A percentile compares a stretch with the other conserved stretches of the same genome.
Evolutionary conservation across 2,113 vertebrate genomes (phyloP).

Genomic region (Craseonycteris thonglongyai): DNA sequence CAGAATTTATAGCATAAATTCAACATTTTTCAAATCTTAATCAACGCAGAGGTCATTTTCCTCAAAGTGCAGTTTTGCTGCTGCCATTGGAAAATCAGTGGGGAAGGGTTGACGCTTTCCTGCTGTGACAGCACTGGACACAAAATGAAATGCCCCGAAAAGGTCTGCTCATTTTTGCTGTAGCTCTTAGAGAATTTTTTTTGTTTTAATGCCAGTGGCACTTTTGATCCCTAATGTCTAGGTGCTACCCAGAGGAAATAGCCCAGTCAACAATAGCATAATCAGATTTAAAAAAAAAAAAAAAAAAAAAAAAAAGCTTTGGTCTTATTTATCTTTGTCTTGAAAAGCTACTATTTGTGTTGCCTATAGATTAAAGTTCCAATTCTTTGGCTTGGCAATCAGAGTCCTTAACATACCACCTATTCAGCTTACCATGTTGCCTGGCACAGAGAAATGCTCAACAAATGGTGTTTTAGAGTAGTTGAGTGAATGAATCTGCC

Average conservation of each 20-base stretch:
- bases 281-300: neutral
- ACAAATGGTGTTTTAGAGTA: neutral
- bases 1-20: conserved; percentile 61
- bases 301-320: neutral
- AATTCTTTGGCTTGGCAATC: neutral
- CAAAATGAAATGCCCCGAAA: conserved; percentile 11
- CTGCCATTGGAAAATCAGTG: conserved; percentile 26
- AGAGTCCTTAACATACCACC: neutral
- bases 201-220: neutral
- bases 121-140: neutral
- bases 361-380: neutral
- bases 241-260: neutral
- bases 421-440: neutral
- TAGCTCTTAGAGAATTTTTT: neutral
- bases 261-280: neutral
- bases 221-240: conserved; percentile 2
- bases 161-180: neutral
- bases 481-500: neutral
- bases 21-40: conserved; percentile 53
- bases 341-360: neutral
- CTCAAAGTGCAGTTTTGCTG: conserved; percentile 54
- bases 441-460: neutral
- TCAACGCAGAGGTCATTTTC: conserved; percentile 50
- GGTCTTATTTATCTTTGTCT: neutral
- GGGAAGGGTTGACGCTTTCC: conserved; percentile 24